phyloP scores from a whole-genome alignment of 2,888 invertebrate genomes.

The Eupithecia exiguata region DNA sequence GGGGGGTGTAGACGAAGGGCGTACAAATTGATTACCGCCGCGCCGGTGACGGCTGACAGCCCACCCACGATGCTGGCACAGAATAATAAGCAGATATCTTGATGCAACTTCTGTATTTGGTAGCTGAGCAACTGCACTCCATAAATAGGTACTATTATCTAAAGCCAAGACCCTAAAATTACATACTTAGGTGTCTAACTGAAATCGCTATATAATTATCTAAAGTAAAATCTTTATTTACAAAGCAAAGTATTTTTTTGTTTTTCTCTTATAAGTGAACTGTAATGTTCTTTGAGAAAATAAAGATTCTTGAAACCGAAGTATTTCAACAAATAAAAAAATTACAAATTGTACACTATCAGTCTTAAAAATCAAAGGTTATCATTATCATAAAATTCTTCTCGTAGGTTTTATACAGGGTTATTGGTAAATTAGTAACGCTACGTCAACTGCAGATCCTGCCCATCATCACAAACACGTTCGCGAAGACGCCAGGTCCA shows the following conservation, averaged over 20 bases:
- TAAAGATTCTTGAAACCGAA: too few relatives aligned
- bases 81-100: slow-evolving; percentile 23
- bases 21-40: slow-evolving; percentile 79
- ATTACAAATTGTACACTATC: not conserved
- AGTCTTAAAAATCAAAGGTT: too few relatives aligned
- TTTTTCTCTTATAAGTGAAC: too few relatives aligned
- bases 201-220: not conserved
- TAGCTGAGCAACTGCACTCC: slow-evolving; percentile 17
- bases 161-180: not conserved
- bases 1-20: slow-evolving; percentile 67
- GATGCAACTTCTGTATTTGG: slow-evolving; percentile 48
- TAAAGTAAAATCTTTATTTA: not conserved
- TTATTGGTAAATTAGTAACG: too few relatives aligned
- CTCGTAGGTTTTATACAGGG: too few relatives aligned
- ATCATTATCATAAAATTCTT: too few relatives aligned
- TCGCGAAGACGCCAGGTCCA: too few relatives aligned
- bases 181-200: not conserved
- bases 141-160: not conserved
- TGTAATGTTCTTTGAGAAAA: too few relatives aligned
- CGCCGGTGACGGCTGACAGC: slow-evolving; percentile 69
- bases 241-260: too few relatives aligned
- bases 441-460: too few relatives aligned
- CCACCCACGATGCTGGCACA: slow-evolving; percentile 70
- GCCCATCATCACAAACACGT: too few relatives aligned
- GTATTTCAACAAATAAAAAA: not conserved